These are phyloP conservation scores for Neomorphus geoffroyi DNA, from an alignment of 2,797 vertebrate species.

Conservation along the genomic window DNA sequence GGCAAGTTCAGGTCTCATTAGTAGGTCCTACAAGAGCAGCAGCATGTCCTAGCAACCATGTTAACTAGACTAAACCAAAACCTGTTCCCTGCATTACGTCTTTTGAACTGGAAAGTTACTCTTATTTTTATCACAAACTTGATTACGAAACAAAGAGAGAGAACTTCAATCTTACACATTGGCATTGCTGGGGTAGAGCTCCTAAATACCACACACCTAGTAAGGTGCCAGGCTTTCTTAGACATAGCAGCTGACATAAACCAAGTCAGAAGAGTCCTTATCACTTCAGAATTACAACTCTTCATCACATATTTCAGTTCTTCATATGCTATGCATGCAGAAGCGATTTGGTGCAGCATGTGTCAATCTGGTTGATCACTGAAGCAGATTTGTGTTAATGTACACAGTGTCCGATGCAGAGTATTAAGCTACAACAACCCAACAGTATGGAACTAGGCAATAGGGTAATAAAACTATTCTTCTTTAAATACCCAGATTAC, in stretches of 20 bases:
- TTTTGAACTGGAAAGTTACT: background rate
- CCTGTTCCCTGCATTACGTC: background rate
- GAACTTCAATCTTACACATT: background rate
- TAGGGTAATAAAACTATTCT: background rate
- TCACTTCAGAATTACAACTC: background rate
- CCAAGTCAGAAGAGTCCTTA: background rate
- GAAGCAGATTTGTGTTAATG: background rate
- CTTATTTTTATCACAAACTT: background rate
- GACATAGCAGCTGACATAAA: background rate
- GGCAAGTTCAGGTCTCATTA: background rate
- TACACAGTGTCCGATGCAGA: background rate
- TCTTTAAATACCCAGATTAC: background rate
- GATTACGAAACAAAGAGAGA: background rate
- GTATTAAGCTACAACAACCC: background rate
- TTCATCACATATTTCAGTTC: background rate
- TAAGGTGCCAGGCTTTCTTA: background rate
- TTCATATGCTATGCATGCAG: background rate
- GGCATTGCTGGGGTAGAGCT: background rate
- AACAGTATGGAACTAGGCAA: background rate
- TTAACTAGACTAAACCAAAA: background rate
- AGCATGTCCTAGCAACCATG: background rate
- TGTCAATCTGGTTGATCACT: background rate
- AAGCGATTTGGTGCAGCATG: background rate
- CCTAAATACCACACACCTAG: background rate
- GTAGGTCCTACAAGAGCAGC: background rate